Base-by-base conservation (phyloP, 2,113 vertebrate genomes). In the Upupa epops region DNA sequence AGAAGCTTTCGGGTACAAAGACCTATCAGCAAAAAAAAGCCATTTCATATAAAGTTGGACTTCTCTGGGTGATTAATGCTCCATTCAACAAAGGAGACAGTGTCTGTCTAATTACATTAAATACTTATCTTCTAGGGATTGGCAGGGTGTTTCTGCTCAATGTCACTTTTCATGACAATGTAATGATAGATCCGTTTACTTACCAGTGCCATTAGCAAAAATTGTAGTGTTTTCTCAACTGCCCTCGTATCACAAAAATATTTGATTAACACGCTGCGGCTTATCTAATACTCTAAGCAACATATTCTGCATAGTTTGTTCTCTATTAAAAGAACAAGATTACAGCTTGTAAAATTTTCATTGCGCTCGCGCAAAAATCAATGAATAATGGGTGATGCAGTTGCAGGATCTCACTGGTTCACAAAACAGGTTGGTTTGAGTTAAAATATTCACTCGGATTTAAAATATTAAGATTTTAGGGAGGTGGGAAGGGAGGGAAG, bases 141-240 rank as follows among this genome's bases (percentile, higher is more conserved):
- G 97, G 96, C 95, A 95, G 92, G 93, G 76, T 96, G 96, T 95
- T 96, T 97, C 97, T 98, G 97, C 92, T 97, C 95, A 95, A 94
- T 97, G 97, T 98, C 97, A 97, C 86, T 96, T 96, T 96, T 84
- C 84, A 96, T 97, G 97, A 98, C 97, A 98, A 96, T 71, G 83
- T 97, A 97, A 97, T 98, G 97, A 98, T 96, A 97, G 97, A 97
- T 96, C 92, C 88, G 34, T 97, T 97, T 97, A 97, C 96, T 97
- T 97, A 97, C 74, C 94, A 97, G 97, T 92, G 93, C 95, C 96
- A 96, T 98, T 97, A 98, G 97, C 96, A 97, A 97, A 97, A 96
- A 96, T 80, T 65, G 60, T 93, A 95, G 96, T 97, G 96, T 97
- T 98, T 98, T 96, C 97, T 97, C 97, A 97, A 97, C 97, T 97